Evolutionary conservation across 2,888 invertebrate genomes (phyloP), one percentile per base, ranked within the genome.

Genomic region (Drosophila atripex): DNA sequence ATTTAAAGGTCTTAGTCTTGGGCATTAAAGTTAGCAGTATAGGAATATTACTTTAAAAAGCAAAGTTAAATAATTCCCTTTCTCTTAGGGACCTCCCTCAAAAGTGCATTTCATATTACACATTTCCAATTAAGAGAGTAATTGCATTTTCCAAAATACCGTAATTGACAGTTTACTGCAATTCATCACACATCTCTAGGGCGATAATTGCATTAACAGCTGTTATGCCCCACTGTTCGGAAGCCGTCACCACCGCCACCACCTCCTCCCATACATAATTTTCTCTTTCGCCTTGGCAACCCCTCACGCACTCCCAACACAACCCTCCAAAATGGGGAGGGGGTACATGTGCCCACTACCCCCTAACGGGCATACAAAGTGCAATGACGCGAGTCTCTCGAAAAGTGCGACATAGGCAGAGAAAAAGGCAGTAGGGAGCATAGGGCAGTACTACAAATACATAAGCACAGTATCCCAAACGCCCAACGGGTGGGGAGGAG

Each of bases 231-330:
- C 75, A 86, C 71, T 80, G 82, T 71, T 38, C 30, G 63, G 43
- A 46, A 64, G 64, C 50, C 70, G 69, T 75, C 80, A 75, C 75
- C 71, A 16, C 3, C 16, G 2, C 18, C 18, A 18, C 0, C 21
- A 23, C 21, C 21, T 23, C 21, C 21, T 4, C 21, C 21, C 21
- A 23, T 23, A 23, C 18, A 9, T 23, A 47, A 28, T 39, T 78
- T 76, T 78, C n/a, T 32, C n/a, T 58, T 47, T 86, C 61, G 71
- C 66, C 68, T 63, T 87, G 69, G 50, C 82, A 74, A 87, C 88
- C 88, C 88, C 71, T 56, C 82, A 87, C 86, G 76, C 78, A 72
- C 30, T 46, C 53, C 47, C 47, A 66, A 66, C 72, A 61, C n/a
- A n/a, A n/a, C 45, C 66, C 50, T 63, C 35, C 45, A 49, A 49